Evolutionary conservation across 2,888 invertebrate species (phyloP).

Genomic region (Mimachlamys varia): DNA sequence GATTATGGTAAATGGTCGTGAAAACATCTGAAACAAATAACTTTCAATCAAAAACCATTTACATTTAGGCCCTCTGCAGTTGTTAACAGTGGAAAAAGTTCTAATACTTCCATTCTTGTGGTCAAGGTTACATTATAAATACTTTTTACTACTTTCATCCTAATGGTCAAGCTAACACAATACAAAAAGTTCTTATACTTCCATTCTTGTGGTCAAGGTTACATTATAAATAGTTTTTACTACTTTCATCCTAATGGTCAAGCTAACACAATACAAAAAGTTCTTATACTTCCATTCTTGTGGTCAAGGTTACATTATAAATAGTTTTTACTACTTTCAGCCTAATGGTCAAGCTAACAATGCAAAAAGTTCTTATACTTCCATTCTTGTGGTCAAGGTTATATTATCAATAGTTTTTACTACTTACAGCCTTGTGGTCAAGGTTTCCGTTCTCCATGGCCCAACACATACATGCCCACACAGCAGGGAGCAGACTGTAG

Average conservation of each 20-base stretch:
- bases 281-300: slow-evolving; percentile 57
- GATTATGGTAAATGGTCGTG: too few relatives aligned
- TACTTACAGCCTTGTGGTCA: slow-evolving; percentile 68
- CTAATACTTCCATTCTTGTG: too few relatives aligned
- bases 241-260: too few relatives aligned
- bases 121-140: background rate
- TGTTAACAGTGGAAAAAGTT: too few relatives aligned
- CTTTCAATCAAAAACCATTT: too few relatives aligned
- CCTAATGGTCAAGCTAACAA: slow-evolving; percentile 68
- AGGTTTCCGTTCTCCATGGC: slow-evolving; percentile 71
- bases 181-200: too few relatives aligned
- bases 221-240: background rate
- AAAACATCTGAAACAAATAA: too few relatives aligned
- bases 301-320: background rate
- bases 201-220: background rate
- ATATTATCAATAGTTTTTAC: background rate
- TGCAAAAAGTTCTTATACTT: slow-evolving; percentile 64
- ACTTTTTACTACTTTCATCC: too few relatives aligned
- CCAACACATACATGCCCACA: slow-evolving; percentile 67
- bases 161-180: too few relatives aligned
- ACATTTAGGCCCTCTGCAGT: too few relatives aligned
- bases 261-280: slow-evolving; percentile 56
- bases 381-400: slow-evolving; percentile 4
- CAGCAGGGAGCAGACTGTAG: slow-evolving; percentile 47
- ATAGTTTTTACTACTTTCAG: slow-evolving; percentile 57